Base-by-base conservation (phyloP, 1,140 invertebrate genomes). In the Nasonia giraulti region DNA sequence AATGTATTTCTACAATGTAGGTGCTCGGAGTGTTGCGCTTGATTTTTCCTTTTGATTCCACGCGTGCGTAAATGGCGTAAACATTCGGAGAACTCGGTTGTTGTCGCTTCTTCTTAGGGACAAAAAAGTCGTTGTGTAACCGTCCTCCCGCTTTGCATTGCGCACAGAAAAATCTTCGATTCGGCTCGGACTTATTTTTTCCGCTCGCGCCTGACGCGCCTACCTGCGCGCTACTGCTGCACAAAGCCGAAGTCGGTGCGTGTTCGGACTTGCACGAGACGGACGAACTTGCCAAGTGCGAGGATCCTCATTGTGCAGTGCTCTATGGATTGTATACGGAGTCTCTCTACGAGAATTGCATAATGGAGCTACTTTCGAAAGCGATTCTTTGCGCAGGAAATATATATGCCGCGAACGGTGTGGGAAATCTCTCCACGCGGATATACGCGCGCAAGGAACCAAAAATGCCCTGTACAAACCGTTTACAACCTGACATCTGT, bases 191-290 rank as follows among this genome's bases (percentile, higher is more conserved):
- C 31, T 69, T 66, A 73, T 81, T 33, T 71, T 82, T 33, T 76
- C n/a, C 73, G 0, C 73, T 62, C 31, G 47, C 20, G 73, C 0
- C 7, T 20, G 62, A 31, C 68, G 27, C 62, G 33, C 40, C 33
- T 85, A 85, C 84, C 80, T 85, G 84, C 20, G 62, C n/a, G 31
- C 23, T 55, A 62, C 74, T 27, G 31, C 14, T 31, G 68, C 17
- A 62, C 74, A 85, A 85, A 82, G 73, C 5, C 31, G 31, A 66
- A 80, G 17, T 44, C 81, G 47, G 79, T 82, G 75, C 84, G 84
- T 79, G 84, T 82, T 82, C 74, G 31, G 73, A 85, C 84, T 82
- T 78, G 84, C 80, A 37, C 75, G 12, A 44, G 76, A 31, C 17
- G 44, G 76, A 31, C 8, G 10, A 33, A 27, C 44, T 7, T 44